Percentiles rank a stretch among this genome's conserved stretches.
These are phyloP conservation scores for Ascaphus truei DNA, from an alignment of 2,113 vertebrate species.

Conservation along the genomic window DNA sequence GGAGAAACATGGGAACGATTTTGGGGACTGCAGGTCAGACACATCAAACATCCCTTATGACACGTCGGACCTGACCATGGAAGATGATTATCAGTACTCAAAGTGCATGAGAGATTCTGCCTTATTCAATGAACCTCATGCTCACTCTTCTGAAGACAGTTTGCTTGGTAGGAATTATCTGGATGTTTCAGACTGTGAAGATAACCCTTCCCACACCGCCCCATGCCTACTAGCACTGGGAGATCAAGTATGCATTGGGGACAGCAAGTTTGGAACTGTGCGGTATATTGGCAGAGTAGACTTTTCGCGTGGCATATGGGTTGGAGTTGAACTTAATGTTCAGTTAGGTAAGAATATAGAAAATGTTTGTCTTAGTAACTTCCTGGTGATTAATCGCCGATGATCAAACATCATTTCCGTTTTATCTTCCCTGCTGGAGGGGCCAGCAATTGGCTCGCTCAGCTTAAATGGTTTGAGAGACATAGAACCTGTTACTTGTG, in stretches of 20 bases:
- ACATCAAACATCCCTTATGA: background rate
- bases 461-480: too few relatives aligned
- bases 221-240: conserved; percentile 69
- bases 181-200: conserved; percentile 61
- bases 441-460: too few relatives aligned
- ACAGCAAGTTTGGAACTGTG: conserved; percentile 61
- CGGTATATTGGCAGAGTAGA: conserved; percentile 74
- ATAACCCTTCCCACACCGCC: conserved; percentile 42
- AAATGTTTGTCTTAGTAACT: too few relatives aligned
- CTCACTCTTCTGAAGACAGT: conserved; percentile 37
- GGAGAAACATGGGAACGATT: conserved; percentile 22
- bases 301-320: conserved; percentile 78
- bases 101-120: background rate
- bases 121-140: conserved; percentile 7
- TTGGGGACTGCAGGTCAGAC: background rate
- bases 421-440: too few relatives aligned
- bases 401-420: too few relatives aligned
- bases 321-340: conserved; percentile 73
- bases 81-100: conserved; percentile 19
- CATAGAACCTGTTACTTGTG: too few relatives aligned
- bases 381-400: too few relatives aligned
- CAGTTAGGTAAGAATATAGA: conserved; percentile 70
- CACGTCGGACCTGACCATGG: background rate
- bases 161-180: conserved; percentile 40
- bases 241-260: conserved; percentile 73